phyloP scores from a whole-genome alignment of 2,888 invertebrate genomes.

The Ypsolopha scabrella region DNA sequence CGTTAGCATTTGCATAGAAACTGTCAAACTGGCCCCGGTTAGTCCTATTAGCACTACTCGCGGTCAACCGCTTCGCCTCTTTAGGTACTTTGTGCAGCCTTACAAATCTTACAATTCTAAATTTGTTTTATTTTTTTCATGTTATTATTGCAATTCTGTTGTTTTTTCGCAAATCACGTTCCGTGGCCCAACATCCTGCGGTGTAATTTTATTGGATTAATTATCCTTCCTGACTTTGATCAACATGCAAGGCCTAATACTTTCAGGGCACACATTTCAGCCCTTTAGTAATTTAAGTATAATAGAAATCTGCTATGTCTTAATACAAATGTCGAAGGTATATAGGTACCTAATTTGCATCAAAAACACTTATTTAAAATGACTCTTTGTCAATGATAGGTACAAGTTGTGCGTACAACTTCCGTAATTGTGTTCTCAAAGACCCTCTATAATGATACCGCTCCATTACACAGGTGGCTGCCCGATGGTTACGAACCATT shows the following conservation, averaged over 20 bases:
- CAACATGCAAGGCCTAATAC: no score
- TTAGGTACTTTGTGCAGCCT: slow-evolving; percentile 1
- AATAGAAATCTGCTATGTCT: no score
- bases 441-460: neutral
- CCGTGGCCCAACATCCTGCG: neutral
- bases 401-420: neutral
- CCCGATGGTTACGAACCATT: neutral
- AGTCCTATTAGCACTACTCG: slow-evolving; percentile 13
- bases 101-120: no score
- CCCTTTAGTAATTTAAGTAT: no score
- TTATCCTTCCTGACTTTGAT: no score
- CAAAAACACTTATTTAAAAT: no score
- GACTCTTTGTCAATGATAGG: neutral
- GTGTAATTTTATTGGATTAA: no score
- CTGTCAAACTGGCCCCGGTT: slow-evolving; percentile 58
- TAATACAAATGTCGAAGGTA: no score
- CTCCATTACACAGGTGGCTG: neutral
- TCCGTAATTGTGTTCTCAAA: neutral
- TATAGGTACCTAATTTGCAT: no score
- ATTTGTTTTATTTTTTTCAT: no score
- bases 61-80: neutral
- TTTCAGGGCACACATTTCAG: no score
- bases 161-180: neutral
- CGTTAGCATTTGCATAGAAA: slow-evolving; percentile 68
- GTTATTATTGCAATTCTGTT: neutral